phyloP scores from a whole-genome alignment of 2,113 vertebrate species.

The Sinosuthora webbiana region DNA sequence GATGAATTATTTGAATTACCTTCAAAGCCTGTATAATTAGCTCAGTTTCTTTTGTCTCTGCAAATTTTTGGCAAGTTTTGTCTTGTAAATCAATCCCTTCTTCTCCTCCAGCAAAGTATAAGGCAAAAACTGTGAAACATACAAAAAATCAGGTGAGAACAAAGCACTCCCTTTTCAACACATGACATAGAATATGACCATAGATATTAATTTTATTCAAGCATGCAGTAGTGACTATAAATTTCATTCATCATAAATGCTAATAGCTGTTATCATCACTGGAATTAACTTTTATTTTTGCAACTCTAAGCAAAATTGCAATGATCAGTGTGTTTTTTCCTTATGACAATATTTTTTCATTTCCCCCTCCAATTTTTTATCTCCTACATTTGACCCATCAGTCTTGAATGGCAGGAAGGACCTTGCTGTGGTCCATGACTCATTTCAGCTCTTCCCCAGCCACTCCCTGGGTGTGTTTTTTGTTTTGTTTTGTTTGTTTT shows the following conservation, averaged over 20 bases:
- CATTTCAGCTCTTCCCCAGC: conserved; percentile 42
- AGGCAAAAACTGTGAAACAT: background rate
- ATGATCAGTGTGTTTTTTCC: conserved; percentile 18
- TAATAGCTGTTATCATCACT: background rate
- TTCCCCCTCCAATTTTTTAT: conserved; percentile 52
- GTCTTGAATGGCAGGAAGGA: conserved; percentile 45
- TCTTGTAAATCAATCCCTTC: background rate
- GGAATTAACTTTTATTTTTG: background rate
- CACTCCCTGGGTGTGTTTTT: conserved; percentile 63
- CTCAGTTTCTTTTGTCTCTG: background rate
- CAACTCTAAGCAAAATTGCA: background rate
- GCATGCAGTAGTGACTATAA: background rate
- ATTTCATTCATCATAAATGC: background rate
- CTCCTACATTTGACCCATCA: conserved; percentile 48
- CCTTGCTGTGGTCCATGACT: conserved; percentile 73
- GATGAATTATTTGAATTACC: background rate
- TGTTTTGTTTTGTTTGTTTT: background rate
- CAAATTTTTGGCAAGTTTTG: background rate
- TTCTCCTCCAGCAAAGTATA: background rate
- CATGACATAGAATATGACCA: background rate
- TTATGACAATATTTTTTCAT: conserved; percentile 43
- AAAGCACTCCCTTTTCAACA: background rate
- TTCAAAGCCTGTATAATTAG: conserved; percentile 11
- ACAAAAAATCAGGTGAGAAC: background rate
- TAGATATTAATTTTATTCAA: background rate